Conservation (phyloP, 2,888 invertebrate genomes). For the Calephelis perditalis region DNA sequence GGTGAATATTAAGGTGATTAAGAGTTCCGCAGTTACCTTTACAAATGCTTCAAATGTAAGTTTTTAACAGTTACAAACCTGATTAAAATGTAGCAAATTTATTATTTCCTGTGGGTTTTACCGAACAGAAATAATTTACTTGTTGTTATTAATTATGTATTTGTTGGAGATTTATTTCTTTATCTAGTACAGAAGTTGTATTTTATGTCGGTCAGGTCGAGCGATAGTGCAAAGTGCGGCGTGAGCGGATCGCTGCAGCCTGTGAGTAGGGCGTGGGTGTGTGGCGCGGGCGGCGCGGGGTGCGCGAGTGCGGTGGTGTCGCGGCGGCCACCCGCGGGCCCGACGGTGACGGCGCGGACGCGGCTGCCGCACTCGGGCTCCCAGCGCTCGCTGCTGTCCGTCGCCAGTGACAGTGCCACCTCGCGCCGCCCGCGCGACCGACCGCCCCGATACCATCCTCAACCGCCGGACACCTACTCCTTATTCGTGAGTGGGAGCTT, state of each 20-base stretch:
- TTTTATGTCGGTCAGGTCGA: constrained; percentile 66
- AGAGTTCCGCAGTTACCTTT: too few relatives aligned
- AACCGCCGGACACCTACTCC: constrained; percentile 67
- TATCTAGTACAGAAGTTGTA: too few relatives aligned
- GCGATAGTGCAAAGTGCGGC: constrained; percentile 81
- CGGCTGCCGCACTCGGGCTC: constrained; percentile 51
- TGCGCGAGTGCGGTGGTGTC: constrained; percentile 36
- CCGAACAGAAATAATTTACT: too few relatives aligned
- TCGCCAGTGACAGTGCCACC: constrained; percentile 71
- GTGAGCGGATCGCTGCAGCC: constrained; percentile 77
- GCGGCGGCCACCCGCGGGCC: constrained; percentile 50
- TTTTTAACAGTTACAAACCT: too few relatives aligned
- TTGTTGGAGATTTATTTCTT: too few relatives aligned
- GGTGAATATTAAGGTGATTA: too few relatives aligned
- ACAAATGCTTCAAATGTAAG: too few relatives aligned
- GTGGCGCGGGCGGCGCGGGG: constrained; percentile 58
- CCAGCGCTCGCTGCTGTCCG: constrained; percentile 73
- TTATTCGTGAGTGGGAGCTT: constrained; percentile 77
- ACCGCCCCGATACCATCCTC: constrained; percentile 58
- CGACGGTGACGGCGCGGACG: constrained; percentile 47
- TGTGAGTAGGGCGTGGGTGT: constrained; percentile 73
- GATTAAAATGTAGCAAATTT: too few relatives aligned
- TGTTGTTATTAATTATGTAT: too few relatives aligned
- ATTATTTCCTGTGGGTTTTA: too few relatives aligned
- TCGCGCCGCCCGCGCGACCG: constrained; percentile 63